Percentiles rank a stretch among this genome's conserved stretches.
These are phyloP conservation scores for Pterophyllum scalare DNA, from an alignment of 2,113 vertebrate genomes.

Conservation along the genomic window DNA sequence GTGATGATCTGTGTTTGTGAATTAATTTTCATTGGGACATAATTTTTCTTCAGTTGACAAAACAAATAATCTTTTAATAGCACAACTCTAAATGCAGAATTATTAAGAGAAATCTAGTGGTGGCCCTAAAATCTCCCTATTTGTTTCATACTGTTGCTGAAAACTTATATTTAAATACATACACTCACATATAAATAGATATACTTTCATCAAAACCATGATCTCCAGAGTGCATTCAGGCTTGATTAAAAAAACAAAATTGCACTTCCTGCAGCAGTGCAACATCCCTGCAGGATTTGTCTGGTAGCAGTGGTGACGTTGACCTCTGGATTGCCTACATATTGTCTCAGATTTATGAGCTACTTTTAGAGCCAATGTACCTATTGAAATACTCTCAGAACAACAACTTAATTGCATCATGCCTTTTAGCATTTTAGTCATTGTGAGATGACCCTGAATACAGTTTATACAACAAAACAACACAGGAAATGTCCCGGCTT, in stretches of 20 bases:
- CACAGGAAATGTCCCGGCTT: neutral
- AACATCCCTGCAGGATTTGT: neutral
- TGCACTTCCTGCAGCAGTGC: neutral
- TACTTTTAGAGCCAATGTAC: neutral
- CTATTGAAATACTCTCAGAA: neutral
- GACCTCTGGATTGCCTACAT: neutral
- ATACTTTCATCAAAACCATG: neutral
- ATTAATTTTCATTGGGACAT: too few species aligned
- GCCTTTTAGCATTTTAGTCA: neutral
- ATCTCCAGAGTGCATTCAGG: neutral
- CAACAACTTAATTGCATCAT: neutral
- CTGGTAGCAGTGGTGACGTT: neutral
- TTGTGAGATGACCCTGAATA: neutral
- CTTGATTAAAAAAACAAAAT: neutral
- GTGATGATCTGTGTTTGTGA: too few species aligned
- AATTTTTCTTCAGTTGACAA: too few species aligned
- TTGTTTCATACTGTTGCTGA: neutral
- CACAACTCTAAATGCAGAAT: neutral
- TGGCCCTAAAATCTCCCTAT: neutral
- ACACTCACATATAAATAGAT: too few species aligned
- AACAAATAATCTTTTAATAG: too few species aligned
- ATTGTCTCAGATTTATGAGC: neutral
- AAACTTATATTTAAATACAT: neutral
- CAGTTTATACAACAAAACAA: slow-evolving; percentile 12
- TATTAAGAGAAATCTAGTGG: neutral